Base-by-base conservation (phyloP, 2,888 invertebrate genomes). In the Drosophila tripunctata region DNA sequence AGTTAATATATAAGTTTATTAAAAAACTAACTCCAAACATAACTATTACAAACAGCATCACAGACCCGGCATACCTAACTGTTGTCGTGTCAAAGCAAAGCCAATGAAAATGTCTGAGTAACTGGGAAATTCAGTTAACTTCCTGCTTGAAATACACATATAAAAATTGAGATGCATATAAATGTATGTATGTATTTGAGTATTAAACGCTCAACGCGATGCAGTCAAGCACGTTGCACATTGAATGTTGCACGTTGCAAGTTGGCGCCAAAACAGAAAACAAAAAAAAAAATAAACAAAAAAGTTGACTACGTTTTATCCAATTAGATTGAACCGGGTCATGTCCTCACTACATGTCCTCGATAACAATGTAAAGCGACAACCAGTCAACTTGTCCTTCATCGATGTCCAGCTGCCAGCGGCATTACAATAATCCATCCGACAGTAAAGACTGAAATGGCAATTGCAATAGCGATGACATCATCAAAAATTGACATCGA, bases 341-440 rank as follows among this genome's bases (percentile, higher is more conserved):
- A 40, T 40, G 22, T 43, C 8, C 41, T 27, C n/a, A 8, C 27
- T 8, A 10, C 43, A 22, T 12, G 17, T 40, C 12, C 30, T 47
- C 7, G 24, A 27, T 19, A 31, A 45, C 45, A 43, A 55, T 48
- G 52, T 43, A 43, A 38, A 31, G 40, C 55, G 22, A 22, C 44
- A 50, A 61, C 47, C 38, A 35, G 63, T n/a, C 36, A 55, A n/a
- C 30, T 19, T 43, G 12, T 31, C 19, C 47, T 14, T 14, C 12
- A 19, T 12, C 19, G n/a, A 47, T 17, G 40, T 45, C 30, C 55
- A 60, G 52, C 44, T 57, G 56, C 63, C 54, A 51, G 31, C 15
- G 24, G 56, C 70, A 75, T 51, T 45, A 66, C 54, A 51, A 57
- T 62, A 75, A 66, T 66, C 65, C 43, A 22, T 33, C 31, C 4